Percentiles rank a stretch among this genome's conserved stretches.
These are phyloP conservation scores for Nipponia nippon DNA, from an alignment of 2,113 vertebrate species.

Conservation along the genomic window DNA sequence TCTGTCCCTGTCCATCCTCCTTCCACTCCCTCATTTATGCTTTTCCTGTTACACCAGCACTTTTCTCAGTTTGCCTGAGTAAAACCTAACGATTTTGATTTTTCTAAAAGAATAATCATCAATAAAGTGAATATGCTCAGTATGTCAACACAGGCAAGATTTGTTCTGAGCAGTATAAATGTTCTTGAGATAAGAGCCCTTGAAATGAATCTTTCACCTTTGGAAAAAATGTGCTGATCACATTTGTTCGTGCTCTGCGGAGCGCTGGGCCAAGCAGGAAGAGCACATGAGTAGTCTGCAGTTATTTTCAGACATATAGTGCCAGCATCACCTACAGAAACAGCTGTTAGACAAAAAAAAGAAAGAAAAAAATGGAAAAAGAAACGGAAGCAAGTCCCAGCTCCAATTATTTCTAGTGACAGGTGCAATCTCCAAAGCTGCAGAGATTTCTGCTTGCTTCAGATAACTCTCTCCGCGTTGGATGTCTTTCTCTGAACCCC, in stretches of 20 bases:
- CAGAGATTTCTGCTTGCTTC: not conserved
- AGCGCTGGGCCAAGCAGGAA: not conserved
- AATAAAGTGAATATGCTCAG: not conserved
- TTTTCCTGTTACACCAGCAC: not conserved
- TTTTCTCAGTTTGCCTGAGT: not conserved
- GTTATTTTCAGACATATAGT: not conserved
- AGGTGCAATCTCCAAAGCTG: slow-evolving; percentile 34
- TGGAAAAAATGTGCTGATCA: not conserved
- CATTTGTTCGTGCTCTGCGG: not conserved
- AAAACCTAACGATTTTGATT: not conserved
- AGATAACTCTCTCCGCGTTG: not conserved
- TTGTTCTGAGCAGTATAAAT: slow-evolving; percentile 19
- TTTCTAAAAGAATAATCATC: not conserved
- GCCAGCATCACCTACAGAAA: not conserved
- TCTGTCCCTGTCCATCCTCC: not conserved
- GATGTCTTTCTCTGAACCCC: not conserved
- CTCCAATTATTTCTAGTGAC: not conserved
- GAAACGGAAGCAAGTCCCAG: not conserved
- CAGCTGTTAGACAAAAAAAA: not conserved
- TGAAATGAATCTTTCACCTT: not conserved
- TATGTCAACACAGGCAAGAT: not conserved
- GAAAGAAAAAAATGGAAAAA: not conserved
- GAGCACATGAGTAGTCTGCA: not conserved
- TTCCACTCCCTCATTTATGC: not conserved
- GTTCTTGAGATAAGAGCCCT: not conserved